These are phyloP conservation scores for Equus quagga DNA, from an alignment of 2,113 vertebrate species.

Conservation along the genomic window DNA sequence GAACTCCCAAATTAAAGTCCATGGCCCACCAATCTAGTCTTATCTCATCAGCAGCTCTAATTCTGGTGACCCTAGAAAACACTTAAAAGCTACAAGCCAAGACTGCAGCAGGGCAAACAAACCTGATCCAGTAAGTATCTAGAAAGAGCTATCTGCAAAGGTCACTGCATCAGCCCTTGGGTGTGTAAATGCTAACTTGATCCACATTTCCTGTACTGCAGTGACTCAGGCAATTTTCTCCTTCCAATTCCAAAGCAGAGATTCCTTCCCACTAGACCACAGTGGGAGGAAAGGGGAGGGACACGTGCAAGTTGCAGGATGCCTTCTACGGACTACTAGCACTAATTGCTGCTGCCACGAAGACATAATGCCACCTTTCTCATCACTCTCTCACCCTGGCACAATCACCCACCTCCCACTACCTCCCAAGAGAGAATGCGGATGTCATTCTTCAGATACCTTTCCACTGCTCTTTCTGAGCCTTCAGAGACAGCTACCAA, in stretches of 20 bases:
- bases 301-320: neutral
- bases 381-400: neutral
- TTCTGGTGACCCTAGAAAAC: neutral
- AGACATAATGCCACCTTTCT: neutral
- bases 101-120: slow-evolving; percentile 16
- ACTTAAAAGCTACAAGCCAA: neutral
- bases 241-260: neutral
- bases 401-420: neutral
- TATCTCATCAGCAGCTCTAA: neutral
- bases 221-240: neutral
- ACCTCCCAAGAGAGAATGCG: neutral
- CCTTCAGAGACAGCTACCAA: neutral
- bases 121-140: neutral
- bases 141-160: neutral
- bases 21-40: neutral
- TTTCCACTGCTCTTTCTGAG: neutral
- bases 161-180: neutral
- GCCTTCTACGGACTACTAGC: neutral
- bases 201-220: neutral
- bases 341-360: neutral
- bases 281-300: neutral
- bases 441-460: neutral
- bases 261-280: neutral
- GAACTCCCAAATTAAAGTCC: neutral
- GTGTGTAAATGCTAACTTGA: neutral